Percentiles rank a stretch among this genome's conserved stretches.
Evolutionary conservation across 2,797 vertebrate genomes (phyloP).

Genomic region (Leontocebus nigricollis): DNA sequence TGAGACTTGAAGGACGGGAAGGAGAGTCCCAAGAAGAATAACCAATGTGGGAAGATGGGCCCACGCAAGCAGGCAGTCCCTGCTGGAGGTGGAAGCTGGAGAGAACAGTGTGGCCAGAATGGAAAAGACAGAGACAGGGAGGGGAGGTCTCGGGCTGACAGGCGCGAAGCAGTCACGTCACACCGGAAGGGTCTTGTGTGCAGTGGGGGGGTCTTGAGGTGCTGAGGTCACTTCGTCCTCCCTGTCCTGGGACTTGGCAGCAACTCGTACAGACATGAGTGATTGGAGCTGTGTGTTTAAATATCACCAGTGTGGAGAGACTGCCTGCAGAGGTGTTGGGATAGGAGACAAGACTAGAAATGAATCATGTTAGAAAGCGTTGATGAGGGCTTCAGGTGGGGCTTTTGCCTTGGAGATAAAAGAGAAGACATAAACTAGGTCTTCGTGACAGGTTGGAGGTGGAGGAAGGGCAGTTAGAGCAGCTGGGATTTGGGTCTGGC

Average conservation of each 20-base stretch:
- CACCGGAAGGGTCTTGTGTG: fast-evolving
- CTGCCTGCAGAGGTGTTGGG: neutral
- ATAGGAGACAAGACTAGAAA: neutral
- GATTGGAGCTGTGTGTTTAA: neutral
- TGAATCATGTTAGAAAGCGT: neutral
- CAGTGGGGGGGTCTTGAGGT: too few species aligned
- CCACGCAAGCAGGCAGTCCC: neutral
- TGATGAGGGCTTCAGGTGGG: neutral
- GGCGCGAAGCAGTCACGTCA: neutral
- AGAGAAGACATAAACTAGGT: neutral
- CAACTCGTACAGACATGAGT: too few species aligned
- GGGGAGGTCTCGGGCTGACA: too few species aligned
- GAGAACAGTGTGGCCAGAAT: neutral
- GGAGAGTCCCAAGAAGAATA: too few species aligned
- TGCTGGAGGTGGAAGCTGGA: neutral
- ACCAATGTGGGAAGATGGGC: fast-evolving
- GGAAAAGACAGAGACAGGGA: neutral
- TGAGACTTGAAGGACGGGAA: neutral
- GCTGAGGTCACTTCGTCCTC: neutral
- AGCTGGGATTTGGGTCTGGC: neutral
- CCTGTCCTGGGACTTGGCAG: neutral
- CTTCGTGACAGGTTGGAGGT: neutral
- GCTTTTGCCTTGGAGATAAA: neutral
- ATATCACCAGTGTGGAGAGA: neutral
- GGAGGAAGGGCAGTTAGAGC: neutral